Base-by-base conservation (phyloP, 2,888 invertebrate species). In the Athalia rosae region DNA sequence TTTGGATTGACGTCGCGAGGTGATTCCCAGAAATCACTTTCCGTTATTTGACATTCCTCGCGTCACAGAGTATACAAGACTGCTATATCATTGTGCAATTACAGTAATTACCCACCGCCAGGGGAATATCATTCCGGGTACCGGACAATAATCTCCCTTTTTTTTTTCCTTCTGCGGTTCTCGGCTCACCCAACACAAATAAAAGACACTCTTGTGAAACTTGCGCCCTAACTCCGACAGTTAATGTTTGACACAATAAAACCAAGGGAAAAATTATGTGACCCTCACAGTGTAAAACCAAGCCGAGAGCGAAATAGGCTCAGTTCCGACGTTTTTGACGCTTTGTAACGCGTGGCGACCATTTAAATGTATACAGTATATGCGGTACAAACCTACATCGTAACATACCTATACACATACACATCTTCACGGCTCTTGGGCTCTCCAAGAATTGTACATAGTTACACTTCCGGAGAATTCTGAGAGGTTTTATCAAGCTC, bases 31-130 rank as follows among this genome's bases (percentile, higher is more conserved):
- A 58, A 71, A 58, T 56, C 58, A 71, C 71, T 71, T 58, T 71
- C 71, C 45, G 71, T 71, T 71, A 71, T 71, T 71, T 58, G 71
- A 71, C 71, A 56, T 71, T 71, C 58, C 58, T 41, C 45, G 58
- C 58, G 71, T 56, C 71, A 58, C 58, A 58, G 13, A n/a, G 58
- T 15, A 71, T 45, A 71, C 71, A 71, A 58, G 58, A 7, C 58
- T 71, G 56, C 71, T 71, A 58, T 71, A 71, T 71, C 71, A 71
- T 71, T 71, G 71, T 71, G 58, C 71, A 71, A 71, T 58, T 58
- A 71, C 56, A 56, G 71, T 71, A 71, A 71, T 71, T 71, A 71
- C 58, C 56, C 45, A 13, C 58, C 71, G 13, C 58, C 28, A 28
- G 28, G 45, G 58, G 58, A 71, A 71, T 71, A 71, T 45, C 41